phyloP scores from a whole-genome alignment of 2,888 invertebrate genomes.

The Metallyticus violacea region DNA sequence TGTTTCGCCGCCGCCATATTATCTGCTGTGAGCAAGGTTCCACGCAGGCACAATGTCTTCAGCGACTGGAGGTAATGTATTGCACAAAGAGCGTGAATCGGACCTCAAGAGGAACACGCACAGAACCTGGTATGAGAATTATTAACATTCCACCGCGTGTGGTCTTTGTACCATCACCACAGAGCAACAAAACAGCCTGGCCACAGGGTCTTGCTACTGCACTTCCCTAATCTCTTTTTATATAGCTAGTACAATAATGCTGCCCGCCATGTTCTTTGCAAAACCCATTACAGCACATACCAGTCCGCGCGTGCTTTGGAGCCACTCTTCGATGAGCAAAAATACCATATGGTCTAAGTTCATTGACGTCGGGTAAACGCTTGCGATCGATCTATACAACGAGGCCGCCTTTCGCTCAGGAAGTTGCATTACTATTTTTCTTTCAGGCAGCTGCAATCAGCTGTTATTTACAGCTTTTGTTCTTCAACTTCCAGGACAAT shows the following conservation, averaged over 20 bases:
- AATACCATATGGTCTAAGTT: background rate
- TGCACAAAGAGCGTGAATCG: background rate
- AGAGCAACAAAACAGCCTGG: background rate
- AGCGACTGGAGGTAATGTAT: background rate
- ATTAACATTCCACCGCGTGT: background rate
- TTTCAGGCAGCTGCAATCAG: background rate
- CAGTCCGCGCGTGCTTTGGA: background rate
- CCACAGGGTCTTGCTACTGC: background rate
- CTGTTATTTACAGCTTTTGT: background rate
- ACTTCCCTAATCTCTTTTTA: background rate
- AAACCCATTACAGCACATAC: background rate
- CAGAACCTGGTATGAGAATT: background rate
- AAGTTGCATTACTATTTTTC: background rate
- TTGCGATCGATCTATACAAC: background rate
- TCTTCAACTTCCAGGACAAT: background rate
- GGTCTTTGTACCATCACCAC: background rate
- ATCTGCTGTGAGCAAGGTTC: background rate
- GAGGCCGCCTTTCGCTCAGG: background rate
- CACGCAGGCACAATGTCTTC: background rate
- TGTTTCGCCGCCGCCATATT: background rate
- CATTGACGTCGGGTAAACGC: background rate
- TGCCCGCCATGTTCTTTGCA: background rate
- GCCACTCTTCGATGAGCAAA: background rate
- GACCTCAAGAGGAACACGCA: background rate
- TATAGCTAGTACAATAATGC: too few species aligned